Percentiles rank a stretch among this genome's conserved stretches.
These are phyloP conservation scores for Scolopax mira DNA, from an alignment of 2,113 vertebrate genomes.

Conservation along the genomic window DNA sequence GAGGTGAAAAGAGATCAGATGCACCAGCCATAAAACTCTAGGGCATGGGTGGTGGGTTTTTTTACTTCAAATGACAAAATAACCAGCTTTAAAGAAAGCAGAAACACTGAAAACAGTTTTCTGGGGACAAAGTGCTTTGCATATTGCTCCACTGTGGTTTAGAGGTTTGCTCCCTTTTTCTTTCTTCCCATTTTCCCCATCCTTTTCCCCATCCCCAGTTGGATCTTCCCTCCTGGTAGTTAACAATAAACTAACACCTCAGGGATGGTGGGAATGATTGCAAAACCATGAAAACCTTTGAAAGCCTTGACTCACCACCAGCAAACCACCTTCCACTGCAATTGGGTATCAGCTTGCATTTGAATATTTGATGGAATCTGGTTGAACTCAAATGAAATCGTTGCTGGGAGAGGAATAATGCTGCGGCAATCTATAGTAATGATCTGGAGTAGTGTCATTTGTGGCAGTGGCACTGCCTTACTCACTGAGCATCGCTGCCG, in stretches of 20 bases:
- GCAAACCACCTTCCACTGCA: background rate
- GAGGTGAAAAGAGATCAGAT: conserved; percentile 26
- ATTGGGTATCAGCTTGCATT: background rate
- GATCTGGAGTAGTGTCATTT: conserved; percentile 1
- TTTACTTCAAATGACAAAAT: conserved; percentile 22
- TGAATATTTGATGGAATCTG: conserved; percentile 24
- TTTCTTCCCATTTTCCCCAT: background rate
- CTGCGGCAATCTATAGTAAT: background rate
- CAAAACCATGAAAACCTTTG: background rate
- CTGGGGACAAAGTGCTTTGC: background rate
- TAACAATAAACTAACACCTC: background rate
- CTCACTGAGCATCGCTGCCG: background rate
- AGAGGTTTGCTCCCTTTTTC: background rate
- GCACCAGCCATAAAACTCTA: background rate
- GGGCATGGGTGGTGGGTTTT: background rate
- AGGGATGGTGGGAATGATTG: background rate
- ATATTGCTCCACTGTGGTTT: background rate
- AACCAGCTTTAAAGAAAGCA: conserved; percentile 22
- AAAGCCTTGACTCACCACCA: background rate
- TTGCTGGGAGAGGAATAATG: conserved; percentile 15
- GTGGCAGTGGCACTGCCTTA: background rate
- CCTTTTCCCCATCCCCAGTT: background rate
- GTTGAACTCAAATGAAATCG: background rate
- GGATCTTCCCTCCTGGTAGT: background rate
- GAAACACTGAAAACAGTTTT: background rate